These are phyloP conservation scores for Calidris pugnax DNA, from an alignment of 2,113 vertebrate genomes.

Conservation along the genomic window DNA sequence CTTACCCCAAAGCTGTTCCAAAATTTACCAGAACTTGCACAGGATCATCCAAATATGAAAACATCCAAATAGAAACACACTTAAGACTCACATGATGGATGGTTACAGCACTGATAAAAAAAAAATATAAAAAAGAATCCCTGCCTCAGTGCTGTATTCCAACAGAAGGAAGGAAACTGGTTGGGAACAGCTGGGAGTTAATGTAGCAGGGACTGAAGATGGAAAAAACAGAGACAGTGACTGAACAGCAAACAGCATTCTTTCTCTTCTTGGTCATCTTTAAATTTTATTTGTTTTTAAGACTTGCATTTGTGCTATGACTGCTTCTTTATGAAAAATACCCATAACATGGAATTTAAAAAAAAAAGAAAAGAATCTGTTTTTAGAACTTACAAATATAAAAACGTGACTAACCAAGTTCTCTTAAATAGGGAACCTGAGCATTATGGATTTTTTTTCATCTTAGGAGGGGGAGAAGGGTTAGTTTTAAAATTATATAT, in stretches of 20 bases:
- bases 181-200: neutral
- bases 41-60: neutral
- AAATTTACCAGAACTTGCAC: neutral
- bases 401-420: neutral
- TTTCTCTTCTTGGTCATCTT: neutral
- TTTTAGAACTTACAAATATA: neutral
- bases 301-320: neutral
- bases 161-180: conserved; percentile 11
- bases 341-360: neutral
- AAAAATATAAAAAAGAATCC: neutral
- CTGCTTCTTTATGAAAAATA: neutral
- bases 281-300: neutral
- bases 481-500: neutral
- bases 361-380: too few relatives aligned
- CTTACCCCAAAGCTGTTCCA: neutral
- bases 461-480: neutral
- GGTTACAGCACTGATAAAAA: neutral
- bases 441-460: neutral
- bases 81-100: neutral
- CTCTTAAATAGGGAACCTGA: neutral
- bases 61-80: neutral
- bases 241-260: neutral
- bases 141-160: neutral
- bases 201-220: neutral
- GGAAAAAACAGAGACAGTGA: neutral